phyloP scores from a whole-genome alignment of 2,113 vertebrate genomes.

The Silurus glanis region DNA sequence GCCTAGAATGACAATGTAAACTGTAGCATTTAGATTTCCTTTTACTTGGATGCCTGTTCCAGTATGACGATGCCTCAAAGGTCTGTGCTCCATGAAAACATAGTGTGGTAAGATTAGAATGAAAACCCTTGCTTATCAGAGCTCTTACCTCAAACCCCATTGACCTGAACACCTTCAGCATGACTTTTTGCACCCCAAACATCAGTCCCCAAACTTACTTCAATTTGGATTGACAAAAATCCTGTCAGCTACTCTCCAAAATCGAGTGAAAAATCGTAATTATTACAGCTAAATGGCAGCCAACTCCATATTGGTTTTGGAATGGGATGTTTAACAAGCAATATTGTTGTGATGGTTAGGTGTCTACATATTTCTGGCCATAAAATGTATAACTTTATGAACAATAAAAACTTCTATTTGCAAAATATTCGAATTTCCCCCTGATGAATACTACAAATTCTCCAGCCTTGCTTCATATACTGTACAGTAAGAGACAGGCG shows the following conservation, averaged over 20 bases:
- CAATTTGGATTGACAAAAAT: not conserved
- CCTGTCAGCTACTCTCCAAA: not conserved
- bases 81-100: not conserved
- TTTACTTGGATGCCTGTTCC: not conserved
- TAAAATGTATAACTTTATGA: not conserved
- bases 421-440: not conserved
- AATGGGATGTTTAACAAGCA: not conserved
- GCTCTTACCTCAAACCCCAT: not conserved
- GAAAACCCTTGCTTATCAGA: not conserved
- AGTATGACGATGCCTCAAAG: not conserved
- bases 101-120: not conserved
- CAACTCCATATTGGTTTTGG: not conserved
- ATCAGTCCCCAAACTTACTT: not conserved
- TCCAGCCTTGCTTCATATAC: not conserved
- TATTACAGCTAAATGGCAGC: not conserved
- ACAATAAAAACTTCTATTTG: not conserved
- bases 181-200: not conserved
- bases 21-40: not conserved
- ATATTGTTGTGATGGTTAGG: not conserved
- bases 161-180: not conserved
- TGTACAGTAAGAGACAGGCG: not conserved
- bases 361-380: not conserved
- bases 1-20: not conserved
- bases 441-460: not conserved
- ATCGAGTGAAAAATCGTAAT: not conserved